Conservation (phyloP, 2,888 invertebrate genomes). For the Drosophila affinis region DNA sequence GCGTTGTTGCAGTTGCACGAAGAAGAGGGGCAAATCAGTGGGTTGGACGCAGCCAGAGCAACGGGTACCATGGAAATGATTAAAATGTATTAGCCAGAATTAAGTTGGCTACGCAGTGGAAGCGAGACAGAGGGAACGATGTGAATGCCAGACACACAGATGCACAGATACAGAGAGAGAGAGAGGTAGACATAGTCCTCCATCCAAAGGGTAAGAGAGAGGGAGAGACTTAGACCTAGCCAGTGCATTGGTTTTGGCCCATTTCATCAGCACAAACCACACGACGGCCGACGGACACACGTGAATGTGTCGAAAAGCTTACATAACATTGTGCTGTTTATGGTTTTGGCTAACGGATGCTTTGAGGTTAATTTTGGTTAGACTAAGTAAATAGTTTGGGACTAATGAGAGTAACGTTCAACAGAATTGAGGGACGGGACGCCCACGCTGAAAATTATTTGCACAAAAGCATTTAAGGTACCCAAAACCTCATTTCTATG, state of each 20-base stretch:
- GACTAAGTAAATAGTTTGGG: too few relatives aligned
- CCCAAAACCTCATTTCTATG: too few relatives aligned
- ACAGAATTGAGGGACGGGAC: too few relatives aligned
- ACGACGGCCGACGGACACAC: not conserved
- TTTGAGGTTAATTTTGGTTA: too few relatives aligned
- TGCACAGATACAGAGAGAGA: not conserved
- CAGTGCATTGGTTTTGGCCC: not conserved
- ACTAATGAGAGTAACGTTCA: too few relatives aligned
- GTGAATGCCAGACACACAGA: not conserved
- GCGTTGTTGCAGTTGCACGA: too few relatives aligned
- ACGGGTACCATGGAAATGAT: slow-evolving; percentile 21
- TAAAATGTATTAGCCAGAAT: slow-evolving; percentile 9
- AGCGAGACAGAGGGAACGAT: too few relatives aligned
- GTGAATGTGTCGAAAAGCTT: not conserved
- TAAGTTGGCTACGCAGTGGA: not conserved
- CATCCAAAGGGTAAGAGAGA: not conserved
- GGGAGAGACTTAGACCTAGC: not conserved
- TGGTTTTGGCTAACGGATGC: not conserved
- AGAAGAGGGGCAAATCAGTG: not conserved
- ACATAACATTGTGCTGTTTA: too few relatives aligned
- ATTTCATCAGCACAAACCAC: not conserved
- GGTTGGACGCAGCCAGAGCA: slow-evolving; percentile 7
- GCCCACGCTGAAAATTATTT: too few relatives aligned
- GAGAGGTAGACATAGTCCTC: not conserved
- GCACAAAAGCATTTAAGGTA: too few relatives aligned